A percentile compares a stretch with the other conserved stretches of the same genome.
Conservation (phyloP, 2,113 vertebrate species). For the Diglossa brunneiventris region DNA sequence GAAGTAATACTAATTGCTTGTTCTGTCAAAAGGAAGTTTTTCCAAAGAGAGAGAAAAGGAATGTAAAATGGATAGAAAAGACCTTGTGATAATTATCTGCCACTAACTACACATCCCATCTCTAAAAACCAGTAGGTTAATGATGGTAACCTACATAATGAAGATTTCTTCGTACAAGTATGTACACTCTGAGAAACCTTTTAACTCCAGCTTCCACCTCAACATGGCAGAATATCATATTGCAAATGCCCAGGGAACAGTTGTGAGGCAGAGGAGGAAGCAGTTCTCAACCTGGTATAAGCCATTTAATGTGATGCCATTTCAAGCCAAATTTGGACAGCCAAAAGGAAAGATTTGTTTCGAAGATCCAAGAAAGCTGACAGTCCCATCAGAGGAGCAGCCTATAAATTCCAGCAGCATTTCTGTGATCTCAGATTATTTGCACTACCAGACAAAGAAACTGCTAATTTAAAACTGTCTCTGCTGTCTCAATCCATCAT, state of each 20-base stretch:
- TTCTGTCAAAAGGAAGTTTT: not conserved
- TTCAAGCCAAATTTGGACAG: not conserved
- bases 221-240: not conserved
- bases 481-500: not conserved
- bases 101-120: not conserved
- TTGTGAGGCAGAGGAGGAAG: not conserved
- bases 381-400: not conserved
- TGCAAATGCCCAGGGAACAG: not conserved
- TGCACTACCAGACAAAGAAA: not conserved
- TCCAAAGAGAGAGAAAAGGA: not conserved
- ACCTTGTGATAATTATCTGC: not conserved
- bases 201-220: not conserved
- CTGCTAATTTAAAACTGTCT: not conserved
- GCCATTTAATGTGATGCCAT: not conserved
- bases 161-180: not conserved
- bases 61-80: not conserved
- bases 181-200: not conserved
- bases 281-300: not conserved
- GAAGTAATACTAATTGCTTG: not conserved
- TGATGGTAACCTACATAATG: not conserved
- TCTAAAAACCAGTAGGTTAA: not conserved
- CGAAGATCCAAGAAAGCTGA: not conserved
- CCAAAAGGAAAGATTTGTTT: not conserved
- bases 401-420: not conserved
- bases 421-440: not conserved